Evolutionary conservation across 2,797 vertebrate genomes (phyloP).

Genomic region (Coregonus sp.): DNA sequence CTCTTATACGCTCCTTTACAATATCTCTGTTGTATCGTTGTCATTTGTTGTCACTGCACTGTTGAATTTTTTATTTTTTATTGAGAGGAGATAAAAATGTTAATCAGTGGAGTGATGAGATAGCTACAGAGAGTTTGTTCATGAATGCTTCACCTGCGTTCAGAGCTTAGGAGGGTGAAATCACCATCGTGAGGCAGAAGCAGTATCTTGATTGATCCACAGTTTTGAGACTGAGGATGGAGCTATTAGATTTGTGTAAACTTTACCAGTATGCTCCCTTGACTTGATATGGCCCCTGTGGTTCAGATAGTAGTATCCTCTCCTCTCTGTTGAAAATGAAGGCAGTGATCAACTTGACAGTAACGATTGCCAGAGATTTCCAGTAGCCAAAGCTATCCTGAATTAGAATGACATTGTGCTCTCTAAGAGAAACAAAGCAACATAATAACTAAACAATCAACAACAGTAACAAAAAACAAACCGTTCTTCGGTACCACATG

Average conservation of each 20-base stretch:
- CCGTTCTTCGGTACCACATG: slow-evolving; percentile 77
- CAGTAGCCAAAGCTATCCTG: slow-evolving; percentile 59
- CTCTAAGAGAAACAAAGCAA: slow-evolving; percentile 73
- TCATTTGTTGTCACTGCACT: slow-evolving; percentile 44
- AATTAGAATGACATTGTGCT: slow-evolving; percentile 71
- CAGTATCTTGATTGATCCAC: slow-evolving; percentile 56
- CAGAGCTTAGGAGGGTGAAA: slow-evolving; percentile 7
- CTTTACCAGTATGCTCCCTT: slow-evolving; percentile 51
- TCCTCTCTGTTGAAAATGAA: slow-evolving; percentile 2
- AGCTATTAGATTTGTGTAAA: slow-evolving; percentile 22
- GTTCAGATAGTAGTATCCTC: slow-evolving; percentile 46
- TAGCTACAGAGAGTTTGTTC: slow-evolving; percentile 45
- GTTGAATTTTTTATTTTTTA: neutral
- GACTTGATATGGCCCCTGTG: slow-evolving; percentile 40
- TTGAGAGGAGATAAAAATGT: slow-evolving; percentile 17
- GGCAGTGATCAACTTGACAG: slow-evolving; percentile 36
- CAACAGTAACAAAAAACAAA: slow-evolving; percentile 66
- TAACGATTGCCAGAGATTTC: slow-evolving; percentile 48
- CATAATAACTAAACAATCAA: slow-evolving; percentile 67
- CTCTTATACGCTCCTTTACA: slow-evolving; percentile 48
- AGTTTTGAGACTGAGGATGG: slow-evolving; percentile 55
- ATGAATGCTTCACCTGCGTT: slow-evolving; percentile 60
- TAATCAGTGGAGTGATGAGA: slow-evolving; percentile 45
- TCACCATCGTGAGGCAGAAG: slow-evolving; percentile 38
- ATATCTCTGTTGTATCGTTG: slow-evolving; percentile 31